Base-by-base conservation (phyloP, 2,888 invertebrate genomes). In the Patella ulyssiponensis region DNA sequence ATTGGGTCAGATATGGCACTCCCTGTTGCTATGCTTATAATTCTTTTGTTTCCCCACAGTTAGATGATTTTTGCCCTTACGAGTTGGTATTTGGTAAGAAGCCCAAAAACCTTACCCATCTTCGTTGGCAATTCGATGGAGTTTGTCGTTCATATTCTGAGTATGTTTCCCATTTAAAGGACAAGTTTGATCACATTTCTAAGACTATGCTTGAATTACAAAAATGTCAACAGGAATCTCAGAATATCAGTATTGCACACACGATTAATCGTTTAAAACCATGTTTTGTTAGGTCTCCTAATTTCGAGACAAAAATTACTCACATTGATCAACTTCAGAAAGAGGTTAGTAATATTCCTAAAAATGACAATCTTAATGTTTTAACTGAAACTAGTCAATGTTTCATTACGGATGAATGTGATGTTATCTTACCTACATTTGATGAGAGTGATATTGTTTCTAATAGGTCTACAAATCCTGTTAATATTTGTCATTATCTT, bases 241-340 rank as follows among this genome's bases (percentile, higher is more conserved):
- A 64, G 17, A 64, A 64, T 64, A 64, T 64, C 17, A 64, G 64
- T 23, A 64, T 64, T 64, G 64, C 64, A 15, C 64, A 64, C 64
- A 64, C 64, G 11, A 64, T 64, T 12, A 64, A 64, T 64, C 17
- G 64, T 23, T 23, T 64, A 11, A 64, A 64, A 64, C 64, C 64
- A 11, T 64, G 64, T 20, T 64, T 64, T 64, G 64, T 64, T n/a
- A 12, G 64, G 20, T 64, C 64, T 11, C n/a, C 20, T 17, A 11
- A 64, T 15, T 23, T 23, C 20, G 12, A 64, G 9, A 64, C 64
- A n/a, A 64, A 23, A 64, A 64, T 56, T 56, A 44, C 44, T 0
- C 44, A 44, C 44, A 44, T 44, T 9, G 44, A 44, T 44, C 17
- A 56, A 20, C 64, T 64, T 23, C n/a, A 64, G 23, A 23, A 64